These are phyloP conservation scores for Oreortyx pictus DNA, from an alignment of 2,797 vertebrate genomes.

Conservation along the genomic window DNA sequence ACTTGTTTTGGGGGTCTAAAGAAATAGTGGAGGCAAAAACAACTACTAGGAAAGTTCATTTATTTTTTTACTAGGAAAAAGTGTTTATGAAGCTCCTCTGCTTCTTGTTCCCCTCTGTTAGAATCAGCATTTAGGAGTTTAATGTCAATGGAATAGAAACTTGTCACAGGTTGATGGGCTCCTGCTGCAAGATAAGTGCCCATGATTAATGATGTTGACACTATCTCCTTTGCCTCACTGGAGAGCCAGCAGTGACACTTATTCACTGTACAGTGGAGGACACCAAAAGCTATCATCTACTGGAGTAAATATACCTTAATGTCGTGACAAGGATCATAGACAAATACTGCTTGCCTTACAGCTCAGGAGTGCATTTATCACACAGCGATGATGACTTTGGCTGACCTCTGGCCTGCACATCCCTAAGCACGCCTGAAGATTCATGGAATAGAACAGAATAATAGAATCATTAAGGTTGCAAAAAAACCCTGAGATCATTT, in stretches of 20 bases:
- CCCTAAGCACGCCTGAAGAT: not conserved
- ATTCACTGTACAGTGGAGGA: constrained; percentile 32
- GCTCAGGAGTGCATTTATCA: constrained; percentile 14
- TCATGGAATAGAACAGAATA: too few species aligned
- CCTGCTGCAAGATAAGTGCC: constrained; percentile 67
- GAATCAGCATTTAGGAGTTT: constrained; percentile 61
- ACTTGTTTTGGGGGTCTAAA: not conserved
- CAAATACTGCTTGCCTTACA: not conserved
- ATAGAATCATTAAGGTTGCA: too few species aligned
- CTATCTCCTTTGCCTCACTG: constrained; percentile 37
- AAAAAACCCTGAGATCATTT: too few species aligned
- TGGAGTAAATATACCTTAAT: constrained; percentile 60
- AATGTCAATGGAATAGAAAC: constrained; percentile 64
- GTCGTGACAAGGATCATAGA: constrained; percentile 34
- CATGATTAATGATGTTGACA: constrained; percentile 62
- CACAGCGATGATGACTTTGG: not conserved
- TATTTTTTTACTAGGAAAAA: not conserved
- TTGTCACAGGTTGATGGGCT: constrained; percentile 68
- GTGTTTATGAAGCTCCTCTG: not conserved
- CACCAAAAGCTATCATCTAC: constrained; percentile 33
- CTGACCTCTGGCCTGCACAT: not conserved
- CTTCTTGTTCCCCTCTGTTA: not conserved
- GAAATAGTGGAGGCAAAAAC: not conserved
- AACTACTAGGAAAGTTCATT: not conserved
- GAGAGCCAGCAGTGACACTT: constrained; percentile 9